Base-by-base conservation (phyloP, 2,888 invertebrate species). In the Heliconius cydno region DNA sequence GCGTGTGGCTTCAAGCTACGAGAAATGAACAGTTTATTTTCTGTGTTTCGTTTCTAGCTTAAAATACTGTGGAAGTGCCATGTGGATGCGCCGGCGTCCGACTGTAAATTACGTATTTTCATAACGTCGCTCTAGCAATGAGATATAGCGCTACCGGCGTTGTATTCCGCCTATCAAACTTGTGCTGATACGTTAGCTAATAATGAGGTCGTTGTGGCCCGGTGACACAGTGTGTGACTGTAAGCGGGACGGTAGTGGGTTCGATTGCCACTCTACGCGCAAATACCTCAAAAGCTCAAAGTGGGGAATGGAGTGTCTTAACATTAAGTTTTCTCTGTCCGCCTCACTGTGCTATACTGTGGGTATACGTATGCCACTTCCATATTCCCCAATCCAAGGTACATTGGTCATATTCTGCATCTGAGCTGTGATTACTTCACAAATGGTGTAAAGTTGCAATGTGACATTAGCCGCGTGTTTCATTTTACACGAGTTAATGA, bases 371-470 rank as follows among this genome's bases (percentile, higher is more conserved):
- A 30, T 57, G 3, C 30, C 72, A 34, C 34, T 73, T 73, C 57
- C 34, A 52, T 34, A 34, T 1, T 73, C 2, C 15, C 6, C 30
- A 10, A 6, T n/a, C 46, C 13, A 57, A 63, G 74, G 41, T 25
- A n/a, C 63, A 28, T 79, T 28, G 66, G 70, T 76, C 34, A 79
- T 76, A 72, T 76, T 75, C 63, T 65, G 41, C 72, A 76, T 76
- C 10, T 65, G 60, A 52, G 63, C 28, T 71, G 71, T 71, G 79
- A 76, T 76, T 52, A 46, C 65, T 52, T 38, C 70, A 70, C 65
- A 76, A 76, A 68, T 78, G 65, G 70, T 70, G 25, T 70, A 70
- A 60, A 75, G 65, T 75, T 75, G 65, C 41, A 75, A 41, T 41
- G 38, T 41, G 12, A 66, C 65, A 63, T 41, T 75, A 65, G 57